These are phyloP conservation scores for Styela plicata DNA, from an alignment of 23 tunicate species.

Conservation along the genomic window DNA sequence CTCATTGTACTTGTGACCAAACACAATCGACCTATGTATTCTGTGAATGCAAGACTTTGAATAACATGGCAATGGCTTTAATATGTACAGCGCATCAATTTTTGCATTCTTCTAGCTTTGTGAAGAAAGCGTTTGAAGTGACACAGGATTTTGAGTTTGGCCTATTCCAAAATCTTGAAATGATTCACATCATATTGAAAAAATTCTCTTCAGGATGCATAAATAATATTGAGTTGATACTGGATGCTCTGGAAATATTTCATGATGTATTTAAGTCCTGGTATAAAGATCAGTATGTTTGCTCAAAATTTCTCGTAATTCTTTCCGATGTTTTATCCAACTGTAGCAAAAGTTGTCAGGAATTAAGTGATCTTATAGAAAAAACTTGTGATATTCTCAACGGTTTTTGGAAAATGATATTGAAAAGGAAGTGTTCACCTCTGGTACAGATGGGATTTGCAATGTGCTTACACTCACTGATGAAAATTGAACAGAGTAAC, in stretches of 20 bases:
- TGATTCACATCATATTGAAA: background rate
- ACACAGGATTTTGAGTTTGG: background rate
- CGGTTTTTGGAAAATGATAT: slow-evolving; percentile 3
- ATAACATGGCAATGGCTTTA: background rate
- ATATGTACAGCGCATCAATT: background rate
- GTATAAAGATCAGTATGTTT: slow-evolving; percentile 13
- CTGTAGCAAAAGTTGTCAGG: background rate
- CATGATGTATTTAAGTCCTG: background rate
- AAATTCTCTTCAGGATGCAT: background rate
- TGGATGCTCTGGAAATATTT: background rate
- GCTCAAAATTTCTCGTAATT: background rate
- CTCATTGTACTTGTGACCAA: background rate
- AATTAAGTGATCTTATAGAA: background rate
- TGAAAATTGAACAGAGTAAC: background rate
- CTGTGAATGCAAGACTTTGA: background rate
- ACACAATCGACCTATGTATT: background rate
- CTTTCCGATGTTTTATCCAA: background rate
- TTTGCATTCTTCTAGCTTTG: background rate
- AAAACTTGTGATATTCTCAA: background rate
- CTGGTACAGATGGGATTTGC: slow-evolving; percentile 11
- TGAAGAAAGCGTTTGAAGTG: background rate
- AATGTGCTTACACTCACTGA: background rate
- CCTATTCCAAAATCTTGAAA: background rate
- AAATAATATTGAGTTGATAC: background rate
- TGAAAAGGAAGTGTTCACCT: slow-evolving; percentile 6